Evolutionary conservation across 92 coral and sea anemone species (phyloP).

Genomic region (Pocillopora grandis): DNA sequence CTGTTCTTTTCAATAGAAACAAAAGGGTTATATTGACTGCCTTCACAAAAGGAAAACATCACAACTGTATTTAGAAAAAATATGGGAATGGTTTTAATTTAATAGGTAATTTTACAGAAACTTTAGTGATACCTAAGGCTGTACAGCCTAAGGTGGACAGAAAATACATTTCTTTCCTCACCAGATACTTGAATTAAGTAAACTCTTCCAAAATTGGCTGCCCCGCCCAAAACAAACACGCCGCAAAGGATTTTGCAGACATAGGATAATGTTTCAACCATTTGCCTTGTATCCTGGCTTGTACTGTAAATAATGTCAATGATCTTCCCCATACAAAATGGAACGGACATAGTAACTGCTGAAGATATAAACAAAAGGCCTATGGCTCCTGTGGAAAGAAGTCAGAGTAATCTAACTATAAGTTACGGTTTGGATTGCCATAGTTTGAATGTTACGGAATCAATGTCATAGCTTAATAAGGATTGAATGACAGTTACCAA

Average conservation of each 20-base stretch:
- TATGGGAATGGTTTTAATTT: no score
- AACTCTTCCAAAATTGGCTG: slow-evolving; percentile 93
- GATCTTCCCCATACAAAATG: slow-evolving; percentile 96
- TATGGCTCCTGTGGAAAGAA: slow-evolving; percentile 72
- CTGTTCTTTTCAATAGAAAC: no score
- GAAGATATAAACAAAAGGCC: slow-evolving; percentile 82
- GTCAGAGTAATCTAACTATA: neutral
- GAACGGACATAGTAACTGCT: slow-evolving; percentile 97
- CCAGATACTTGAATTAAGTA: slow-evolving; percentile 92
- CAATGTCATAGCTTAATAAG: no score
- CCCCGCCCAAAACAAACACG: slow-evolving; percentile 83
- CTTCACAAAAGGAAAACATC: no score
- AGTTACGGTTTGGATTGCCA: neutral
- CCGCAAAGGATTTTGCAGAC: slow-evolving; percentile 80
- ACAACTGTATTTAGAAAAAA: no score
- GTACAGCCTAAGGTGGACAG: no score
- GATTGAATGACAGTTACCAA: no score
- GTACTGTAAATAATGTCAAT: slow-evolving; percentile 90
- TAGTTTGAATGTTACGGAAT: no score
- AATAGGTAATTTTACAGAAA: no score
- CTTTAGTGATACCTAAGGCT: no score
- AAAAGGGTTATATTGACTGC: no score
- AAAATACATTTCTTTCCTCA: slow-evolving; percentile 7
- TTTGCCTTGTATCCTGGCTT: slow-evolving; percentile 71
- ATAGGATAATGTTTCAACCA: slow-evolving; percentile 74